phyloP scores from a whole-genome alignment of 2,113 vertebrate species.

The Carollia perspicillata region DNA sequence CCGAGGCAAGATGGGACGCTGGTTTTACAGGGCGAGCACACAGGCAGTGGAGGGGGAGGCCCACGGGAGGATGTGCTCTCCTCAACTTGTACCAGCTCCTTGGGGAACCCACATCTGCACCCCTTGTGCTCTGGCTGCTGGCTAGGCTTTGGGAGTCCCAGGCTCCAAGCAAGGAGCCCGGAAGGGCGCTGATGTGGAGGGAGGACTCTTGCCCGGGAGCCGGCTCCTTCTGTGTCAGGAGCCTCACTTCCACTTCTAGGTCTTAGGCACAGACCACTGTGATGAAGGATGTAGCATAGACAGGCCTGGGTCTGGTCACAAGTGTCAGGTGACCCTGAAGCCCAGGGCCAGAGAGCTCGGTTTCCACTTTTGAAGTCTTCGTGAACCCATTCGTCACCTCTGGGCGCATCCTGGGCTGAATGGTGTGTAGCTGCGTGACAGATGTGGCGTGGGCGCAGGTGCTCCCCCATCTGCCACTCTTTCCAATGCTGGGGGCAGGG shows the following conservation, averaged over 20 bases:
- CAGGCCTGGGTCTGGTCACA: neutral
- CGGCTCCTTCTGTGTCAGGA: neutral
- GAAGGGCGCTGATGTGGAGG: neutral
- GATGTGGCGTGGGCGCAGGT: accelerated
- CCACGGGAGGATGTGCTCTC: accelerated
- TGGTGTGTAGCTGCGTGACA: accelerated
- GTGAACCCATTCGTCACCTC: neutral
- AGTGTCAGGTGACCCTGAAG: neutral
- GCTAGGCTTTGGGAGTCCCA: accelerated
- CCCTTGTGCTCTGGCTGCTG: neutral
- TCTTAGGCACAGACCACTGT: neutral
- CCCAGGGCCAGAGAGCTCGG: neutral
- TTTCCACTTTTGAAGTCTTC: neutral
- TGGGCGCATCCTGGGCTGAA: neutral
- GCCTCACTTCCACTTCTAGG: neutral
- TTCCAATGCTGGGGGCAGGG: neutral
- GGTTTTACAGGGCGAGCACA: too few relatives aligned
- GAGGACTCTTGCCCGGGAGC: neutral
- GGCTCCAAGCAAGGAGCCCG: neutral
- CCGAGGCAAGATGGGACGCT: neutral
- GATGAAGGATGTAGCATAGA: neutral
- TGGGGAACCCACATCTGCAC: neutral
- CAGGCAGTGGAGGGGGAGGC: neutral
- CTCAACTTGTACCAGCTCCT: neutral
- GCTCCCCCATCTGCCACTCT: accelerated